Conservation (phyloP, 2,888 invertebrate genomes). For the Synergus gifuensis region DNA sequence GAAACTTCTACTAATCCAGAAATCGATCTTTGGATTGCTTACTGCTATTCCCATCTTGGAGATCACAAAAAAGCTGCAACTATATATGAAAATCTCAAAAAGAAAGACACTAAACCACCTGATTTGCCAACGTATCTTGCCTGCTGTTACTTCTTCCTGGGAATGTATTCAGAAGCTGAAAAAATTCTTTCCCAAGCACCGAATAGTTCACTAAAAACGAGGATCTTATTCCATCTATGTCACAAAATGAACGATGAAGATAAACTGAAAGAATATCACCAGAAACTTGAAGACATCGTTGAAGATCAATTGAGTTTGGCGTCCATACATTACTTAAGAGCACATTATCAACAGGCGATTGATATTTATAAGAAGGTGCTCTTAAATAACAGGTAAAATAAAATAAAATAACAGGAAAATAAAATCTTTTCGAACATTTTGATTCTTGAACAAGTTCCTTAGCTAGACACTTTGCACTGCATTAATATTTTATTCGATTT, state of each 20-base stretch:
- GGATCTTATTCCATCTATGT: constrained; percentile 94
- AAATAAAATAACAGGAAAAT: no score
- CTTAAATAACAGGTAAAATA: constrained; percentile 91
- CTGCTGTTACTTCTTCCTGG: constrained; percentile 97
- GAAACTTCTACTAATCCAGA: constrained; percentile 76
- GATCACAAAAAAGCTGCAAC: constrained; percentile 86
- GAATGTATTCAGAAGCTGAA: constrained; percentile 88
- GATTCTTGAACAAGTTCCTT: neutral
- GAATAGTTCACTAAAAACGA: constrained; percentile 84
- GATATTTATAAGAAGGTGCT: constrained; percentile 97
- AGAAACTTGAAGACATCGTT: constrained; percentile 90
- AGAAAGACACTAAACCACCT: constrained; percentile 77
- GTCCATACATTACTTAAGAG: constrained; percentile 96
- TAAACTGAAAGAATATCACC: constrained; percentile 89
- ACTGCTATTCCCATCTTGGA: constrained; percentile 97
- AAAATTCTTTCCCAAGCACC: constrained; percentile 83
- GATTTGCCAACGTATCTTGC: constrained; percentile 90
- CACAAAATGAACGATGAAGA: constrained; percentile 94
- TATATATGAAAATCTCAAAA: constrained; percentile 81
- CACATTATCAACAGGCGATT: constrained; percentile 99
- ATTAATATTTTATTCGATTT: neutral
- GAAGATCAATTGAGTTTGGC: constrained; percentile 98
- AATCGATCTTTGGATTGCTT: constrained; percentile 92
- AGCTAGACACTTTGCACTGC: neutral
- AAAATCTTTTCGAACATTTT: neutral